A percentile compares a stretch with the other conserved stretches of the same genome.
Conservation (phyloP, 2,797 vertebrate species). For the Tangara arthus region DNA sequence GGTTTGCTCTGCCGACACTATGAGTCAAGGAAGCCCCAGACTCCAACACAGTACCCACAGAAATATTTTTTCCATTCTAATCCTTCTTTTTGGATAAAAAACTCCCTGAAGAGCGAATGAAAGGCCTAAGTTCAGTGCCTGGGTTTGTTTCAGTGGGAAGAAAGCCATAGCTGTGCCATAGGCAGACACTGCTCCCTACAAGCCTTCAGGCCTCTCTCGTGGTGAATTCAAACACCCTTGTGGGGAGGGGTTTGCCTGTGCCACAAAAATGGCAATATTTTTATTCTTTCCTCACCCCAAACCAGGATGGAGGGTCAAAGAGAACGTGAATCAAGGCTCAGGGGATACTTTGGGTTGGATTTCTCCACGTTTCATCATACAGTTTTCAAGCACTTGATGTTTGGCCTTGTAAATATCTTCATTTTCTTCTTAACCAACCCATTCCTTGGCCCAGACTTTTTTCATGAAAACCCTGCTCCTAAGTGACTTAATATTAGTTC, state of each 20-base stretch:
- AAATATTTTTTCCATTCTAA: background rate
- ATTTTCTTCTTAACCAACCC: background rate
- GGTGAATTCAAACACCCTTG: background rate
- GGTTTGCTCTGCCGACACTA: background rate
- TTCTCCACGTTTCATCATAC: background rate
- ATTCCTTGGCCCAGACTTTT: background rate
- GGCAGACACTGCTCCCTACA: background rate
- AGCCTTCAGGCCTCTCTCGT: background rate
- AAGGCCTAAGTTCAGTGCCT: background rate
- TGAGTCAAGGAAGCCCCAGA: background rate
- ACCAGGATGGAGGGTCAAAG: background rate
- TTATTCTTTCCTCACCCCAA: background rate
- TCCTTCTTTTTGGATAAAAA: background rate
- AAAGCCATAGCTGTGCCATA: background rate
- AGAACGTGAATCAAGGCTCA: background rate
- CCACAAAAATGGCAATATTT: background rate
- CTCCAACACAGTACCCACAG: background rate
- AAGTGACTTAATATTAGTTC: background rate
- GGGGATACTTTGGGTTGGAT: background rate
- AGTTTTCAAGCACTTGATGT: background rate
- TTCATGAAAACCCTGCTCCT: background rate
- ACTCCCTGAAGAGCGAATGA: rapidly evolving
- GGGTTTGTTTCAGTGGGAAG: background rate
- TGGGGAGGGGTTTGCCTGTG: background rate
- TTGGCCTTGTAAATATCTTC: background rate